Conservation (phyloP, 2,888 invertebrate species). For the Pyrgus malvae region DNA sequence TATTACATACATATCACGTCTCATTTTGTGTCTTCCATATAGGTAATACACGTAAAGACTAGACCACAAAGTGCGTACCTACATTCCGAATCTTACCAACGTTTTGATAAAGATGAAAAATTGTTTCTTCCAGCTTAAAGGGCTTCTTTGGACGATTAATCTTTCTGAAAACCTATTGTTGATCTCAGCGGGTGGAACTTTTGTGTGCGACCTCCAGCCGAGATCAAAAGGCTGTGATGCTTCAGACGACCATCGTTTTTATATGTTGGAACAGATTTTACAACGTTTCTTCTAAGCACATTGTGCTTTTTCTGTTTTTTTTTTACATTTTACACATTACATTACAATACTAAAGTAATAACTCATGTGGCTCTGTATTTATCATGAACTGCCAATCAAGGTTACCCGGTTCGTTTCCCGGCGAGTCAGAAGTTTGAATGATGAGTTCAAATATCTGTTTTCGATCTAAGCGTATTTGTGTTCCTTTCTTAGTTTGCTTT, state of each 20-base stretch:
- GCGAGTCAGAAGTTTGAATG: too few relatives aligned
- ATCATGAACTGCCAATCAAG: too few relatives aligned
- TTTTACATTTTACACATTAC: too few relatives aligned
- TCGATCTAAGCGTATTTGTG: too few relatives aligned
- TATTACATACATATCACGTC: too few relatives aligned
- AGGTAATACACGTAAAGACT: constrained; percentile 1
- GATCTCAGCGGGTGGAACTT: constrained; percentile 65
- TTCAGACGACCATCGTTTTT: constrained; percentile 60
- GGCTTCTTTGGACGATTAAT: constrained; percentile 76
- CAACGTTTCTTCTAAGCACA: not conserved
- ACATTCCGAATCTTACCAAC: constrained; percentile 38
- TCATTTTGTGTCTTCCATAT: not conserved
- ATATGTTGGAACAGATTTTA: constrained; percentile 26
- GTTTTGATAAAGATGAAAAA: constrained; percentile 80
- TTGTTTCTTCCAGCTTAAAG: constrained; percentile 68
- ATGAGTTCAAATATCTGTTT: too few relatives aligned
- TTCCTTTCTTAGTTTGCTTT: too few relatives aligned
- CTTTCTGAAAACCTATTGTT: constrained; percentile 75
- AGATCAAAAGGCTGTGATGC: constrained; percentile 67
- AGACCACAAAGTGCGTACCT: constrained; percentile 5
- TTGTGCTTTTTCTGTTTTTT: not conserved
- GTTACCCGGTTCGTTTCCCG: too few relatives aligned
- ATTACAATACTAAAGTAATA: too few relatives aligned
- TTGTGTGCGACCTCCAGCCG: constrained; percentile 66
- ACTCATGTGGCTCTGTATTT: too few relatives aligned